These are phyloP conservation scores for Aphaenogaster floridana DNA, from an alignment of 1,140 invertebrate genomes.

Conservation along the genomic window DNA sequence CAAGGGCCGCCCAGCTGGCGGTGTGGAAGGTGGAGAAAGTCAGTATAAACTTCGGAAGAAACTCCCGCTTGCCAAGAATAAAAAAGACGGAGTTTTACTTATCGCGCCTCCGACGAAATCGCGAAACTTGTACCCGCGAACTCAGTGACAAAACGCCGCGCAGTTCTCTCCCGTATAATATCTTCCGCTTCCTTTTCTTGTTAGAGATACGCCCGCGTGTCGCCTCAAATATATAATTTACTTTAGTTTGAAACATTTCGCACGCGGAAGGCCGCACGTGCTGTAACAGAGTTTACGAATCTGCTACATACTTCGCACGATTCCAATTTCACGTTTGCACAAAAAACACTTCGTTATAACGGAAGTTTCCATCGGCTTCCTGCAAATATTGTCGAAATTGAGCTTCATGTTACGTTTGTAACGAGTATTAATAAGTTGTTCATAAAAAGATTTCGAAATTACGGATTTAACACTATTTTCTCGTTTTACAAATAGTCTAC, in stretches of 20 bases:
- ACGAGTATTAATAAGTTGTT: neutral
- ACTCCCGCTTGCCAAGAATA: slow-evolving; percentile 67
- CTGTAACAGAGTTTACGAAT: slow-evolving; percentile 31
- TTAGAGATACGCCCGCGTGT: slow-evolving; percentile 59
- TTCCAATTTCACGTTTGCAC: slow-evolving; percentile 28
- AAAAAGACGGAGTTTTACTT: slow-evolving; percentile 75
- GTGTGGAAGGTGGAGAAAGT: slow-evolving; percentile 68
- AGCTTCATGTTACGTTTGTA: neutral
- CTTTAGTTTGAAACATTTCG: slow-evolving; percentile 69
- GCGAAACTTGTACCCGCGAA: slow-evolving; percentile 72
- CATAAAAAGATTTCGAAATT: neutral
- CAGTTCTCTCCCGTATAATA: slow-evolving; percentile 67
- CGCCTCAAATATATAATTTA: slow-evolving; percentile 70
- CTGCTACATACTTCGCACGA: slow-evolving; percentile 20
- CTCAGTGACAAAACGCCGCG: slow-evolving; percentile 71
- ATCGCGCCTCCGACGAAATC: slow-evolving; percentile 74
- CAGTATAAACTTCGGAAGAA: slow-evolving; percentile 73
- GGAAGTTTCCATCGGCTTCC: slow-evolving; percentile 33
- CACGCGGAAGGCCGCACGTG: neutral
- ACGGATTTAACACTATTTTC: neutral
- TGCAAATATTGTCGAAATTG: slow-evolving; percentile 19
- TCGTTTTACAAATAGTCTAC: neutral
- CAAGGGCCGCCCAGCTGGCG: slow-evolving; percentile 66
- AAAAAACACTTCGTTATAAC: slow-evolving; percentile 44
- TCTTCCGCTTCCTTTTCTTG: slow-evolving; percentile 69